These are phyloP conservation scores for Drosophila azteca DNA, from an alignment of 1,140 invertebrate genomes.

Conservation along the genomic window DNA sequence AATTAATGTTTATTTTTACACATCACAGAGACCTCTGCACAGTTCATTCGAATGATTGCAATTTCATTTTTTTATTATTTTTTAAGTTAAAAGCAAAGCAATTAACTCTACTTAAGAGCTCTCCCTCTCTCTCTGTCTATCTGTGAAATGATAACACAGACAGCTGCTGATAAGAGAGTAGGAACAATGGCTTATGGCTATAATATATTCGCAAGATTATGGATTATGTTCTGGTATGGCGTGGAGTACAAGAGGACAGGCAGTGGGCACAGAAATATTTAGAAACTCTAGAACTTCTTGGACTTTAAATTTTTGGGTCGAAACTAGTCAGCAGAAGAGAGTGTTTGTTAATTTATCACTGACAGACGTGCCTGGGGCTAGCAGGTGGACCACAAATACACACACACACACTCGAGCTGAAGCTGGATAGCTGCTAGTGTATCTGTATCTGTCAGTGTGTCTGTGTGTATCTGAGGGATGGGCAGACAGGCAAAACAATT, in stretches of 20 bases:
- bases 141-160: conserved; percentile 25
- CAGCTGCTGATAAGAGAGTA: conserved; percentile 33
- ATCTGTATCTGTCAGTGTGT: background rate
- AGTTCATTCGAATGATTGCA: conserved; percentile 5
- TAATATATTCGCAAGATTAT: conserved; percentile 38
- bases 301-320: conserved; percentile 27
- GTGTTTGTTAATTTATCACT: conserved; percentile 67
- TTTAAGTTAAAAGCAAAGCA: conserved; percentile 16
- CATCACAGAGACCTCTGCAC: background rate
- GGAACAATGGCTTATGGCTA: conserved; percentile 22
- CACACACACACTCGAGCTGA: conserved; percentile 19
- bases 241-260: conserved; percentile 3
- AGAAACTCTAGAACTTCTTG: conserved; percentile 2
- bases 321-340: conserved; percentile 15
- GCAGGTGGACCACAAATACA: conserved; percentile 35
- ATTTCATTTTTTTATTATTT: conserved; percentile 5
- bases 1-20: conserved; percentile 15
- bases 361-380: conserved; percentile 60
- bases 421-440: background rate
- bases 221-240: background rate
- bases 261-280: conserved; percentile 12
- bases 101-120: conserved; percentile 8
- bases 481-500: conserved; percentile 66
- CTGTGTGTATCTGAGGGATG: conserved; percentile 37
- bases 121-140: background rate